Evolutionary conservation across 2,113 vertebrate species (phyloP).

Genomic region (Equus quagga): DNA sequence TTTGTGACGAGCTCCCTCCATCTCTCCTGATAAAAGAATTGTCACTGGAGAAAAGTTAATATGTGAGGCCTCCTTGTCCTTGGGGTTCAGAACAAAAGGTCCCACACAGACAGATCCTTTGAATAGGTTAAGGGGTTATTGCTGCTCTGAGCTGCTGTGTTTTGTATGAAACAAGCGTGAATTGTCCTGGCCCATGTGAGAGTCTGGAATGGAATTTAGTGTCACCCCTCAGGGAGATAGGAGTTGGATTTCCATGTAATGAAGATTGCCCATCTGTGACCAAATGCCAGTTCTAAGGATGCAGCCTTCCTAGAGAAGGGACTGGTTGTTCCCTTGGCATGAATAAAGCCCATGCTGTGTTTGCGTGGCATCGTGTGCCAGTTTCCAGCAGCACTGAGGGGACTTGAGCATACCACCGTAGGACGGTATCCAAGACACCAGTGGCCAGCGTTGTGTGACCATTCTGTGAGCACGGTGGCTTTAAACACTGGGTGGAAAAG

Average conservation of each 20-base stretch:
- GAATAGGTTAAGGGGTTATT: background rate
- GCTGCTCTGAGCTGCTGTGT: background rate
- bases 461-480: background rate
- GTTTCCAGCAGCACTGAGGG: no score
- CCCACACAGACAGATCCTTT: background rate
- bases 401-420: rapidly evolving
- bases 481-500: background rate
- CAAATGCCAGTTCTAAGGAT: background rate
- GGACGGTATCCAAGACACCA: background rate
- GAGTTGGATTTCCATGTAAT: background rate
- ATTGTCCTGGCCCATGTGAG: background rate
- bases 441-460: background rate
- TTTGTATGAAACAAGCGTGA: conserved; percentile 3
- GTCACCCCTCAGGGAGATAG: background rate
- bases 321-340: background rate
- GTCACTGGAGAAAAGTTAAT: background rate
- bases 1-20: background rate
- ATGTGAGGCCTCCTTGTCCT: background rate
- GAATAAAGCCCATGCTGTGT: background rate
- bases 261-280: background rate
- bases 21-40: background rate
- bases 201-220: background rate
- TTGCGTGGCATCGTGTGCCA: background rate
- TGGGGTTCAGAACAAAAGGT: background rate
- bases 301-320: background rate